Percentiles rank a stretch among this genome's conserved stretches.
phyloP scores from a whole-genome alignment of 2,113 vertebrate genomes.

The Zosterops pallidus region DNA sequence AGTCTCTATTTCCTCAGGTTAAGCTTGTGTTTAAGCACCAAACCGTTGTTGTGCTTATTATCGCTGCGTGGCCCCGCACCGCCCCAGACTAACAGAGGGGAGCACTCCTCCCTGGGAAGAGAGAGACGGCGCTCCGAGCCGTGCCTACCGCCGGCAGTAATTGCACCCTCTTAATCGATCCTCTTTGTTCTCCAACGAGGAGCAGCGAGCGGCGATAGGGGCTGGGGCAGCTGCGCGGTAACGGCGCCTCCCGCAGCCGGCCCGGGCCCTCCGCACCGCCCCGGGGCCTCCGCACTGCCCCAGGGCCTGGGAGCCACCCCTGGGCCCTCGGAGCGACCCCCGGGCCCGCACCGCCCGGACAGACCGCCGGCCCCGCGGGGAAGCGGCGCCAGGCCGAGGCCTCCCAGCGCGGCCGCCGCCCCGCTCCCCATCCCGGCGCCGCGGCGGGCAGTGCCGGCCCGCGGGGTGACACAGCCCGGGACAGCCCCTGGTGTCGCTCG shows the following conservation, averaged over 20 bases:
- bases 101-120: neutral
- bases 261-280: neutral
- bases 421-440: too few relatives aligned
- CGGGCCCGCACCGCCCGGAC: too few relatives aligned
- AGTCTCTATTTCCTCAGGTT: neutral
- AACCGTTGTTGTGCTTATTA: fast-evolving
- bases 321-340: too few relatives aligned
- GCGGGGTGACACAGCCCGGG: too few relatives aligned
- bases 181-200: neutral
- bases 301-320: too few relatives aligned
- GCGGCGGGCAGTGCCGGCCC: too few relatives aligned
- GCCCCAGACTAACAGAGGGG: neutral
- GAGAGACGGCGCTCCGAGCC: neutral
- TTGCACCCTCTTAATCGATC: neutral
- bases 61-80: neutral
- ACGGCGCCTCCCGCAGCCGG: neutral
- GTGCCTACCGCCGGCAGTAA: neutral
- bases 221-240: neutral
- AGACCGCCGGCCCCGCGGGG: too few relatives aligned
- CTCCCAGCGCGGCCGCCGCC: too few relatives aligned
- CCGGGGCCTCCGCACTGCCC: too few relatives aligned
- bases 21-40: neutral
- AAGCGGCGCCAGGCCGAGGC: too few relatives aligned
- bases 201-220: neutral
- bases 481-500: too few relatives aligned